phyloP scores from a whole-genome alignment of 2,888 invertebrate genomes.

The Phalera bucephala region DNA sequence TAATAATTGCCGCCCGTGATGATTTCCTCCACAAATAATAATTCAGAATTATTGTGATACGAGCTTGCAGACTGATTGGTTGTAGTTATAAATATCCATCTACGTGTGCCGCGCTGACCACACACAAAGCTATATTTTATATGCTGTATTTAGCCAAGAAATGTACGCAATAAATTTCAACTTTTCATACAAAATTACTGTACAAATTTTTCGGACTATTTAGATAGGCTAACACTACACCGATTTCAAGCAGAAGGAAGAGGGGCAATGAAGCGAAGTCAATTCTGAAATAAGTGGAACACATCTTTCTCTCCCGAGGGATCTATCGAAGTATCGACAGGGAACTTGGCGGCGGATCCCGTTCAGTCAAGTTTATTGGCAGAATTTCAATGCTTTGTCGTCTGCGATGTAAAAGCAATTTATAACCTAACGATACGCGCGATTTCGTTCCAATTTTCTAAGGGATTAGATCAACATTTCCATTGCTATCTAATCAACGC shows the following conservation, averaged over 20 bases:
- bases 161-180: slow-evolving; percentile 41
- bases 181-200: slow-evolving; percentile 28
- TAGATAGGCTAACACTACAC: slow-evolving; percentile 26
- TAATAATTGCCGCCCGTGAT: slow-evolving; percentile 31
- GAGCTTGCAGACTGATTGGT: slow-evolving; percentile 36
- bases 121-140: slow-evolving; percentile 42
- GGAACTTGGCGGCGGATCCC: slow-evolving; percentile 51
- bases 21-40: slow-evolving; percentile 27
- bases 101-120: slow-evolving; percentile 36
- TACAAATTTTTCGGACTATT: slow-evolving; percentile 24
- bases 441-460: slow-evolving; percentile 34
- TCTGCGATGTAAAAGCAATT: slow-evolving; percentile 57
- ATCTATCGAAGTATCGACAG: slow-evolving; percentile 59
- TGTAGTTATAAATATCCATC: slow-evolving; percentile 44
- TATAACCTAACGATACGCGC: slow-evolving; percentile 46
- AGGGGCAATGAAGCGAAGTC: slow-evolving; percentile 55
- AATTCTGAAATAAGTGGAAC: slow-evolving; percentile 62
- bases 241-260: slow-evolving; percentile 38
- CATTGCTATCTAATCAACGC: slow-evolving; percentile 37
- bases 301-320: slow-evolving; percentile 60
- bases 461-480: slow-evolving; percentile 31
- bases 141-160: slow-evolving; percentile 37
- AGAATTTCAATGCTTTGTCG: slow-evolving; percentile 66
- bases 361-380: slow-evolving; percentile 65
- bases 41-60: slow-evolving; percentile 33